Percentiles rank a stretch among this genome's conserved stretches.
Conservation (phyloP, 2,113 vertebrate species). For the Desmodus rotundus region DNA sequence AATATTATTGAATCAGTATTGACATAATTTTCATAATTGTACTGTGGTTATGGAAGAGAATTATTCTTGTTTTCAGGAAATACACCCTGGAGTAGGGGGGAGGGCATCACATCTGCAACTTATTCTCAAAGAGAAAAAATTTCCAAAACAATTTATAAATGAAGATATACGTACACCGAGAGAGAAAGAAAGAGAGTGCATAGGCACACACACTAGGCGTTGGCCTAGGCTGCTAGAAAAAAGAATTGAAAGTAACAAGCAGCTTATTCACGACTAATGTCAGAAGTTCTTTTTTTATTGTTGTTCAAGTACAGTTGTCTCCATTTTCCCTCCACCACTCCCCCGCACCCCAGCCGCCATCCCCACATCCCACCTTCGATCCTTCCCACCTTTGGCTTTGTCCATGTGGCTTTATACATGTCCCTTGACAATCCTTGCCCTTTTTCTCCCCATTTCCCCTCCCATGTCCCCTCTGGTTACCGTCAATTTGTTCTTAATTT, state of each 20-base stretch:
- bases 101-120: neutral
- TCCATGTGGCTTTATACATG: too few relatives aligned
- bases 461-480: too few relatives aligned
- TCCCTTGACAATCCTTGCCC: too few relatives aligned
- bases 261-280: neutral
- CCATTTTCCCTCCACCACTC: too few relatives aligned
- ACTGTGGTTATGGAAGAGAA: neutral
- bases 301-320: too few relatives aligned
- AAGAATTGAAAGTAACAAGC: neutral
- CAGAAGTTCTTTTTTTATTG: conserved; percentile 10
- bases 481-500: too few relatives aligned
- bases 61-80: conserved; percentile 19
- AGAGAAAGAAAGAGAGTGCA: neutral
- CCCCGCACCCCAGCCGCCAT: too few relatives aligned
- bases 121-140: neutral
- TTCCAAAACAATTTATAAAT: neutral
- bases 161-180: neutral
- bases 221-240: neutral
- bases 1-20: neutral
- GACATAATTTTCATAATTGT: conserved; percentile 10
- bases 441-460: too few relatives aligned
- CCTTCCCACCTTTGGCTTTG: too few relatives aligned
- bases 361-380: too few relatives aligned
- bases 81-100: neutral
- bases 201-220: neutral